Percentiles rank a stretch among this genome's conserved stretches.
Conservation (phyloP, 2,797 vertebrate genomes). For the Sternarchorhynchus goeldii region DNA sequence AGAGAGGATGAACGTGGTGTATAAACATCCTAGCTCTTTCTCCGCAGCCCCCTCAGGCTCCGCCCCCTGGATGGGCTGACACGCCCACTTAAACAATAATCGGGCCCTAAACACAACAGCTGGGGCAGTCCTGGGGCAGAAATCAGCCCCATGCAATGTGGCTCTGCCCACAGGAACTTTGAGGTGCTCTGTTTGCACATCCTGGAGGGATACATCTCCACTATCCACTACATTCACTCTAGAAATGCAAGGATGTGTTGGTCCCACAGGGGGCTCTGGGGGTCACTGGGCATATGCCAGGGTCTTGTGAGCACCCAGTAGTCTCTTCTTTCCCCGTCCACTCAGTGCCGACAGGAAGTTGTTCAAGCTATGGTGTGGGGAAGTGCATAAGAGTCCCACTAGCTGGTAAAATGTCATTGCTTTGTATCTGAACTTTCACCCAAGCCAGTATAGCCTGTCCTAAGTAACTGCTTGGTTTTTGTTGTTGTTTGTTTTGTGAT, state of each 20-base stretch:
- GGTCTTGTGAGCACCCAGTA: background rate
- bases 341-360: background rate
- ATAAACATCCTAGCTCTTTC: background rate
- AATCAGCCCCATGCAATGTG: background rate
- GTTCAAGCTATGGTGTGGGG: background rate
- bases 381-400: background rate
- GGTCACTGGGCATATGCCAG: background rate
- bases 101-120: slow-evolving; percentile 68
- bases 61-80: slow-evolving; percentile 70
- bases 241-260: background rate
- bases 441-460: too few relatives aligned
- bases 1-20: background rate
- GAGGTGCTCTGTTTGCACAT: slow-evolving; percentile 13
- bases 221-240: background rate
- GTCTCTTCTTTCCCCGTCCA: background rate
- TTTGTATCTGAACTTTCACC: too few relatives aligned
- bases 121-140: slow-evolving; percentile 55
- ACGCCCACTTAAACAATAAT: slow-evolving; percentile 69
- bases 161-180: background rate
- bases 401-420: background rate
- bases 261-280: background rate
- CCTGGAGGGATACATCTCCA: slow-evolving; percentile 8
- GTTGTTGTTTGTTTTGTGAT: too few relatives aligned
- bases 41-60: slow-evolving; percentile 37
- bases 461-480: too few relatives aligned